Percentiles rank a stretch among this genome's conserved stretches.
phyloP scores from a whole-genome alignment of 2,888 invertebrate species.

The Himalopsyche tibetana region DNA sequence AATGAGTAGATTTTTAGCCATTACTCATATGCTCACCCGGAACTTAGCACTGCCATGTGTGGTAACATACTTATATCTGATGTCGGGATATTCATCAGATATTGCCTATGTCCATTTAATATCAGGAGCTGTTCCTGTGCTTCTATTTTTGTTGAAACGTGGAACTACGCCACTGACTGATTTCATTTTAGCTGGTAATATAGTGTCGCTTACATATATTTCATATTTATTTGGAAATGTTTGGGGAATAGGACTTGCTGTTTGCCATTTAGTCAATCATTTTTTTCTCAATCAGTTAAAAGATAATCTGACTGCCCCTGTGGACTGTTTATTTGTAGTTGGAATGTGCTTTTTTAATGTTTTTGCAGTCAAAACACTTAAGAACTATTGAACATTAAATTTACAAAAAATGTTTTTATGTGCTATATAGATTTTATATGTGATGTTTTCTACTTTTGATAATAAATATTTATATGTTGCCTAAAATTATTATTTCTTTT shows the following conservation, averaged over 20 bases:
- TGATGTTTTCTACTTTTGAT: constrained; percentile 60
- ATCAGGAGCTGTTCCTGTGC: constrained; percentile 61
- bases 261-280: constrained; percentile 64
- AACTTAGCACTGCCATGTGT: constrained; percentile 64
- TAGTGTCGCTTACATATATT: constrained; percentile 61
- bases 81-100: constrained; percentile 61
- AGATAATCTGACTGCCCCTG: constrained; percentile 62
- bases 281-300: constrained; percentile 63
- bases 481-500: constrained; percentile 6
- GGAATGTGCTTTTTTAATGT: constrained; percentile 66
- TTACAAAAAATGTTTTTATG: constrained; percentile 46
- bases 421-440: constrained; percentile 54
- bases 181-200: constrained; percentile 62
- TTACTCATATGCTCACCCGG: constrained; percentile 62
- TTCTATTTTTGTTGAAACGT: constrained; percentile 59
- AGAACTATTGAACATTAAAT: constrained; percentile 54
- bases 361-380: constrained; percentile 64
- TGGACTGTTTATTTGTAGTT: constrained; percentile 64
- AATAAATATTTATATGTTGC: constrained; percentile 56
- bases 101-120: constrained; percentile 63
- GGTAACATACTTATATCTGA: constrained; percentile 64
- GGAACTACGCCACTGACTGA: constrained; percentile 60
- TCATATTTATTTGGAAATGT: constrained; percentile 64
- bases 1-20: constrained; percentile 60
- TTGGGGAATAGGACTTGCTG: constrained; percentile 64